These are phyloP conservation scores for Anastrepha ludens DNA, from an alignment of 1,140 invertebrate genomes.

Conservation along the genomic window DNA sequence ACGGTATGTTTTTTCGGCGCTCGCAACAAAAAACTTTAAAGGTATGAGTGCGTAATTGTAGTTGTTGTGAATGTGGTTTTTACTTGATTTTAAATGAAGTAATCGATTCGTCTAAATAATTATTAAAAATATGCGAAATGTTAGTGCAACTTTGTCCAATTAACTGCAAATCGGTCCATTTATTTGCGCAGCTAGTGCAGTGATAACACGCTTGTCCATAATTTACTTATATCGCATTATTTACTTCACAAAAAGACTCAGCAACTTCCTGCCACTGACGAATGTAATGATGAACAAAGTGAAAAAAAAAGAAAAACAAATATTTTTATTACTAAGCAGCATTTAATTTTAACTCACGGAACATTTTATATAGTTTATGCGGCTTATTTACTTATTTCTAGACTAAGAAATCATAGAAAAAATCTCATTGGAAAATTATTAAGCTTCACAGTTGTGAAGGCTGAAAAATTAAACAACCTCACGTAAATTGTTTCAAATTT, in stretches of 20 bases:
- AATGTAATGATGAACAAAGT: constrained; percentile 1
- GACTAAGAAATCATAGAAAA: too few species aligned
- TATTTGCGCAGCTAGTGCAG: constrained; percentile 29
- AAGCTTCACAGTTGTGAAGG: too few species aligned
- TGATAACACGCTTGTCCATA: constrained; percentile 46
- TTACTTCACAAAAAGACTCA: constrained; percentile 37
- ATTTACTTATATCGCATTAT: not conserved
- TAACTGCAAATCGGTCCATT: constrained; percentile 42
- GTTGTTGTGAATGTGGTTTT: not conserved
- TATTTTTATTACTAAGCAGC: not conserved
- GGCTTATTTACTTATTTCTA: too few species aligned
- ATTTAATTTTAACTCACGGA: not conserved
- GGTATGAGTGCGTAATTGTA: not conserved
- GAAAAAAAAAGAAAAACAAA: not conserved
- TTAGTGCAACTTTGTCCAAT: constrained; percentile 30
- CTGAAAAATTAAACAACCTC: too few species aligned
- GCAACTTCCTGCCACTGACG: constrained; percentile 40
- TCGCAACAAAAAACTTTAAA: not conserved
- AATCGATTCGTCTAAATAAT: not conserved
- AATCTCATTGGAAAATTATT: too few species aligned
- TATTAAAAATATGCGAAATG: not conserved
- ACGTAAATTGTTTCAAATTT: too few species aligned
- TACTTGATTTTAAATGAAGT: not conserved
- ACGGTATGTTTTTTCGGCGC: not conserved
- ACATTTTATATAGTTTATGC: not conserved